These are phyloP conservation scores for Nymphalis polychloros DNA, from an alignment of 2,888 invertebrate genomes.

Conservation along the genomic window DNA sequence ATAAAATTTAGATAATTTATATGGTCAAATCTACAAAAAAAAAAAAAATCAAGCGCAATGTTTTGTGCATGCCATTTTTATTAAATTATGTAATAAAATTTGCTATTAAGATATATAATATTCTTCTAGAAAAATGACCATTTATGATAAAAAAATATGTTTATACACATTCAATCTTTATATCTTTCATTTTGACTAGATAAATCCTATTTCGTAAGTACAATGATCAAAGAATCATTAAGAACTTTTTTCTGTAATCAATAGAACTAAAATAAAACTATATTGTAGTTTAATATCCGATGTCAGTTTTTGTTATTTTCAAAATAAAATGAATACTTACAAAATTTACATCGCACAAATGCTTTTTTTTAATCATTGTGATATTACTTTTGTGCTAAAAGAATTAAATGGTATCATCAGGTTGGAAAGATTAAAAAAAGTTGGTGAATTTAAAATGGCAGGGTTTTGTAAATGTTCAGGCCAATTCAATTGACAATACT, in stretches of 20 bases:
- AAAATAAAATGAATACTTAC: too few species aligned
- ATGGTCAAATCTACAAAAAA: constrained; percentile 8
- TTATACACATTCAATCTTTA: neutral
- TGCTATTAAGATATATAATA: neutral
- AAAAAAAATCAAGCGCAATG: constrained; percentile 5
- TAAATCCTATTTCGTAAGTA: neutral
- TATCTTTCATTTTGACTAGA: neutral
- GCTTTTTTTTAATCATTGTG: too few species aligned
- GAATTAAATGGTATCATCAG: neutral
- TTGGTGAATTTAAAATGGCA: constrained; percentile 41
- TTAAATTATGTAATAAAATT: constrained; percentile 2
- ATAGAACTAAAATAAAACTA: neutral
- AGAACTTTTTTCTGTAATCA: neutral
- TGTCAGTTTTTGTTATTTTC: too few species aligned
- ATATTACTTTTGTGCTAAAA: neutral
- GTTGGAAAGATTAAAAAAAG: constrained; percentile 19
- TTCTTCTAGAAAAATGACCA: neutral
- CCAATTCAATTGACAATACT: constrained; percentile 43
- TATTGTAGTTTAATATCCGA: neutral
- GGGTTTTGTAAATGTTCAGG: constrained; percentile 35
- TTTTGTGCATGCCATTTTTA: constrained; percentile 15
- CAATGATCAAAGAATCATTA: neutral
- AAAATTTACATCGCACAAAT: too few species aligned
- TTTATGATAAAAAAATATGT: neutral
- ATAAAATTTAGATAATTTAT: constrained; percentile 27